Evolutionary conservation across 2,113 vertebrate species (phyloP), one percentile per base, ranked within the genome.

Genomic region (Rissa tridactyla): DNA sequence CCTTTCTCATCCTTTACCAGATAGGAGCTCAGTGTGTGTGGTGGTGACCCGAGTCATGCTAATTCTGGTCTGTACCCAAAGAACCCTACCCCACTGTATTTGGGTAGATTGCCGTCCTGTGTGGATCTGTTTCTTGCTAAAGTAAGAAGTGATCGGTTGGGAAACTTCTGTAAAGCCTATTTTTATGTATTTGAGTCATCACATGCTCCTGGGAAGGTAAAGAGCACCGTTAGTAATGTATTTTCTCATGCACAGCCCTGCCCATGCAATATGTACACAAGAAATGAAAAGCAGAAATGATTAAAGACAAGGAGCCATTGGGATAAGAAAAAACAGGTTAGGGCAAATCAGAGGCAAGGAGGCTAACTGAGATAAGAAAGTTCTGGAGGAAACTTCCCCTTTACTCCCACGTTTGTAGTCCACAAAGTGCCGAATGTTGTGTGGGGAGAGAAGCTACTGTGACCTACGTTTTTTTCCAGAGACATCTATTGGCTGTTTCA

Each of bases 211-310:
- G 78, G 62, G 71, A 90, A 95, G 82, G 66, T 92, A 85, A 91
- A 91, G 83, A 94, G n/a, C 27, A 73, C 70, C 0, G 1, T 92
- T 66, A 68, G 81, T 87, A 79, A 91, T 21, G 36, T 91, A 68
- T 92, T 94, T 94, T 96, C 52, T 96, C 69, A 30, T 89, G 78
- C 40, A 64, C 38, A 71, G 84, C 77, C 89, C 93, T 96, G 58
- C 91, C 69, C 84, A 57, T 2, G 3, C 61, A 72, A 27, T 89
- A 76, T 87, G 82, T 82, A 94, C 81, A 82, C 70, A 96, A 68
- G 73, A 92, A 96, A 95, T 78, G 46, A 88, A 82, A 94, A 81
- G 72, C 77, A 95, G 73, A 94, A 95, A 82, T 49, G 10, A 89
- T 87, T 92, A 85, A 92, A 94, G 81, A 61, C 86, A 92, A 72